phyloP scores from a whole-genome alignment of 2,888 invertebrate genomes.

The Operophtera brumata region DNA sequence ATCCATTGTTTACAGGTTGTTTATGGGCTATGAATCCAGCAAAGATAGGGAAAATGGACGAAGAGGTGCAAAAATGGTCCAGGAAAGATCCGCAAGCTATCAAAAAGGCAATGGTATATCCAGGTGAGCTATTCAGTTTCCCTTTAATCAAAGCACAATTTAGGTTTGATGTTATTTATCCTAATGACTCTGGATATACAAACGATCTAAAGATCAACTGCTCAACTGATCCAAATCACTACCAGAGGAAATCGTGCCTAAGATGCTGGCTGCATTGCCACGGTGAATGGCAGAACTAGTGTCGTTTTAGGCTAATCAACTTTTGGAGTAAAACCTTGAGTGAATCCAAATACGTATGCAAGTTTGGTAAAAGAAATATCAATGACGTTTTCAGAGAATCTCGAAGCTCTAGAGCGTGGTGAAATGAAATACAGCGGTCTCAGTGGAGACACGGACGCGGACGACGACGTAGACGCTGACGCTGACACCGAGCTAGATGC shows the following conservation, averaged over 20 bases:
- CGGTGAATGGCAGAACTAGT: too few relatives aligned
- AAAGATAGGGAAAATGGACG: slow-evolving; percentile 97
- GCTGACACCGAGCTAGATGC: slow-evolving; percentile 78
- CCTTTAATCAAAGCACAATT: too few relatives aligned
- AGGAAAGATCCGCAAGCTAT: slow-evolving; percentile 96
- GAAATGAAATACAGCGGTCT: slow-evolving; percentile 90
- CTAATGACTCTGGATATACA: too few relatives aligned
- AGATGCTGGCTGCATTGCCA: too few relatives aligned
- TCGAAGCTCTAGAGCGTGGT: slow-evolving; percentile 91
- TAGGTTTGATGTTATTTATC: too few relatives aligned
- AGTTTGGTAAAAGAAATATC: too few relatives aligned
- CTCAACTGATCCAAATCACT: too few relatives aligned
- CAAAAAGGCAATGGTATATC: slow-evolving; percentile 95
- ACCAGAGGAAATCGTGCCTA: too few relatives aligned
- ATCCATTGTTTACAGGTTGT: slow-evolving; percentile 80
- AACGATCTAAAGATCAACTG: too few relatives aligned
- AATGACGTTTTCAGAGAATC: slow-evolving; percentile 78
- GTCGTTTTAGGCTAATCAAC: too few relatives aligned
- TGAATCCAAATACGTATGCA: too few relatives aligned
- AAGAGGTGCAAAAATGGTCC: slow-evolving; percentile 98
- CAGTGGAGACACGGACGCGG: slow-evolving; percentile 83
- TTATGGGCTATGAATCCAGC: slow-evolving; percentile 98
- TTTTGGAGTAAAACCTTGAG: too few relatives aligned
- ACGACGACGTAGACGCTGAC: slow-evolving; percentile 79
- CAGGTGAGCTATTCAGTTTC: slow-evolving; percentile 77